Evolutionary conservation across 2,888 invertebrate species (phyloP), one percentile per base, ranked within the genome.

Genomic region (Synergus laeviventris): DNA sequence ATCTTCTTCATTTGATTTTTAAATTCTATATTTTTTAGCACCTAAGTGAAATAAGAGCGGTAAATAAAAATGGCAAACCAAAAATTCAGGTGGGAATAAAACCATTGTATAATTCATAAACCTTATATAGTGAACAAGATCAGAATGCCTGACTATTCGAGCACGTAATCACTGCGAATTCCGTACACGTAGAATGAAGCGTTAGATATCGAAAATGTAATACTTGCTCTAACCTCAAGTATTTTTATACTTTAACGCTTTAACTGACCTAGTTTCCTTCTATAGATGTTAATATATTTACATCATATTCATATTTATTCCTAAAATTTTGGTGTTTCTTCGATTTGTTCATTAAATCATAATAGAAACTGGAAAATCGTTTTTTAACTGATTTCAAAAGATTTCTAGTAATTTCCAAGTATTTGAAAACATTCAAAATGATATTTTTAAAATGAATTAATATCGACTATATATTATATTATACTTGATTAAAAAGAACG

Each of bases 141-240:
- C 8, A n/a, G 2, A 8, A 49, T 49, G 49, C n/a, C 49, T n/a
- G n/a, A 49, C n/a, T 49, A 49, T 49, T 49, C 49, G n/a, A 49
- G 49, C 49, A 49, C 49, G 49, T n/a, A 49, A 49, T 49, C 49
- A 49, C n/a, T 49, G 45, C 16, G 49, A 49, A 49, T 49, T n/a
- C 49, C n/a, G n/a, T 49, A 49, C 49, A 49, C 49, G 49, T 49
- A 49, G 5, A 49, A 49, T 49, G 49, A 49, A 49, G 49, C n/a
- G 49, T 49, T 49, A 31, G 45, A 45, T 45, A 45, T 49, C 49
- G 49, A 49, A 49, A 49, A 49, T n/a, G n/a, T n/a, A 49, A 49
- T 49, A 8, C 49, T 49, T 0, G 1, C 31, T 31, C 5, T 31
- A 31, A 31, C 31, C n/a, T 49, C n/a, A n/a, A n/a, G 16, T 8